Evolutionary conservation across 2,888 invertebrate genomes (phyloP), one percentile per base, ranked within the genome.

Genomic region (Malthinus seriepunctatus): DNA sequence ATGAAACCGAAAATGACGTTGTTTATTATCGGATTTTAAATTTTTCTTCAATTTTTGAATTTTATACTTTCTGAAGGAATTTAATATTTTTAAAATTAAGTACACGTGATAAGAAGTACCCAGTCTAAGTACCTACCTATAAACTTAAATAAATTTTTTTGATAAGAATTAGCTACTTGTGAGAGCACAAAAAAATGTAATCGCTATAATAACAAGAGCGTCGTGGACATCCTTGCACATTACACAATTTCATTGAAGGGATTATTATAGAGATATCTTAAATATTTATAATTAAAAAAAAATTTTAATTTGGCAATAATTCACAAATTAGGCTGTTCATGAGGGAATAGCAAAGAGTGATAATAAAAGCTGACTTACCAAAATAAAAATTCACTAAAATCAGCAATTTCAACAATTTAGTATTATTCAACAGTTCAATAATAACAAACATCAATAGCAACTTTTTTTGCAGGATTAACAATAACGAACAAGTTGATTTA

Each of bases 371-470:
- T 10, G 8, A 47, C 14, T 47, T 34, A 32, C 14, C 32, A 10
- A 15, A 47, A 12, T 34, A 33, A 47, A 23, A 47, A 15, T 33
- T 47, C 9, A 23, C 12, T 8, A 11, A 32, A 47, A 45, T 11
- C 45, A 45, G n/a, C 11, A 32, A 31, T 15, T 15, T 42, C 39
- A 42, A 42, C 15, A 42, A 42, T 42, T 23, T 23, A 23, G 23
- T 23, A 23, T 23, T 42, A n/a, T 42, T 42, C 23, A 45, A 45
- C 44, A 52, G 52, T 52, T 32, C 8, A 32, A 15, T 14, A 50
- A 42, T 32, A 37, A 60, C 53, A 60, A 38, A 39, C 37, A 46
- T 32, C 33, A 33, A 39, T 37, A 60, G 32, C 51, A 50, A 49
- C 15, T 31, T 15, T 11, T 14, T 23, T 23, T 51, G 34, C 32